Conservation (phyloP, 2,888 invertebrate genomes). For the Drosophila siamana region DNA sequence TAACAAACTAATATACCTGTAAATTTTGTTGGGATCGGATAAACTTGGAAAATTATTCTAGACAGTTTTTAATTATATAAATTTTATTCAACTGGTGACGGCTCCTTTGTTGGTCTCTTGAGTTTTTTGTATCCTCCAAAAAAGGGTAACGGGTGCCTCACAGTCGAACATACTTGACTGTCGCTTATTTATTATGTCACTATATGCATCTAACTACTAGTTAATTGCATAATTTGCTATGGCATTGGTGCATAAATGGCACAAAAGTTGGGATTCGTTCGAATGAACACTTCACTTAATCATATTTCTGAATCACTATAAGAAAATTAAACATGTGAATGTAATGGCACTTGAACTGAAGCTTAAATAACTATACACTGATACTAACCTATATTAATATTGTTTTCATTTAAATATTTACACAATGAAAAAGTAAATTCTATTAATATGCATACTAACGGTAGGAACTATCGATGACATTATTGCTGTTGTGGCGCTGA, state of each 20-base stretch:
- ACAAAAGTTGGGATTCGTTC: conserved; percentile 64
- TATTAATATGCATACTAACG: neutral
- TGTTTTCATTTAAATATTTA: conserved; percentile 49
- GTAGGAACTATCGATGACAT: conserved; percentile 1
- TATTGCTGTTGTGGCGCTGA: neutral
- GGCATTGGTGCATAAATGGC: conserved; percentile 76
- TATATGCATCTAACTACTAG: conserved; percentile 21
- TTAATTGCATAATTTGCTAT: conserved; percentile 60
- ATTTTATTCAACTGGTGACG: too few relatives aligned
- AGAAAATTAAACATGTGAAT: conserved; percentile 30
- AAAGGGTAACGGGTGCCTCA: neutral
- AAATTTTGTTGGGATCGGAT: too few relatives aligned
- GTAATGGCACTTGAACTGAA: conserved; percentile 78
- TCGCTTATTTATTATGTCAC: neutral
- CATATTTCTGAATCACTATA: conserved; percentile 41
- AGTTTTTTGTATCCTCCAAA: too few relatives aligned
- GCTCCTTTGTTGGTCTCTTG: too few relatives aligned
- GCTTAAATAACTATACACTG: conserved; percentile 57
- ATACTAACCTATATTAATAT: conserved; percentile 21
- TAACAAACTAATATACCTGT: too few relatives aligned
- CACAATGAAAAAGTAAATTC: conserved; percentile 37
- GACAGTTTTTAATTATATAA: too few relatives aligned
- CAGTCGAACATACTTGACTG: neutral
- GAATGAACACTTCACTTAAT: conserved; percentile 15
- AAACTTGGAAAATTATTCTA: too few relatives aligned